Evolutionary conservation across 2,888 invertebrate genomes (phyloP), one percentile per base, ranked within the genome.

Genomic region (Theretra japonica): DNA sequence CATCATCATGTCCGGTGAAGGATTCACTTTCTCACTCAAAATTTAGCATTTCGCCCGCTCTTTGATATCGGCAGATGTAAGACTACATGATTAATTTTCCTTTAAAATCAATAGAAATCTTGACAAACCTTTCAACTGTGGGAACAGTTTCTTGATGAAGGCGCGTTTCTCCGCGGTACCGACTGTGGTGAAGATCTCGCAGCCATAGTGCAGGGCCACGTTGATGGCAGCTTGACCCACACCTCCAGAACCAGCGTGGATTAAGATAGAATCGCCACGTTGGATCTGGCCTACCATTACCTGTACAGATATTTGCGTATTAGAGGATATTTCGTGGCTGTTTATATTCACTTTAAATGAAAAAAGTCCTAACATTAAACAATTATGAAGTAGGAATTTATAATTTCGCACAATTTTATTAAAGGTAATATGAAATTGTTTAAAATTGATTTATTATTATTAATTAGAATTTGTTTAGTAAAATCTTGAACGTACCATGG

Each of bases 201-300:
- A 97, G 11, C 98, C 98, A 90, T 97, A 96, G 83, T 97, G 96
- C 0, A 99, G 94, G 0, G 99, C 99, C 76, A 99, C 98, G 19
- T 98, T 96, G 81, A 99, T 99, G 72, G 99, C 99, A 0, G 99
- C 99, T 91, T 99, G 99, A 0, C 99, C 99, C 0, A 99, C 99
- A 74, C 99, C 99, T 3, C 99, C 99, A 15, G 98, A 97, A 5
- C 99, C 99, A 2, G 99, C 98, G 86, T 99, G 99, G 79, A 99
- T 97, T 0, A 99, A 95, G 19, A 99, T 96, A 0, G 96, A 96
- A 82, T 99, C 98, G 0, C 98, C 98, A 23, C 95, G 95, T 85
- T 96, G 96, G 90, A 99, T 95, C 78, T 96, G 95, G 23, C 99
- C 99, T 1, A 93, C 88, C 90, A 94, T 92, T 1, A 94, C 77